Conservation (phyloP, 2,888 invertebrate species). For the Caenorhabditis sp. region DNA sequence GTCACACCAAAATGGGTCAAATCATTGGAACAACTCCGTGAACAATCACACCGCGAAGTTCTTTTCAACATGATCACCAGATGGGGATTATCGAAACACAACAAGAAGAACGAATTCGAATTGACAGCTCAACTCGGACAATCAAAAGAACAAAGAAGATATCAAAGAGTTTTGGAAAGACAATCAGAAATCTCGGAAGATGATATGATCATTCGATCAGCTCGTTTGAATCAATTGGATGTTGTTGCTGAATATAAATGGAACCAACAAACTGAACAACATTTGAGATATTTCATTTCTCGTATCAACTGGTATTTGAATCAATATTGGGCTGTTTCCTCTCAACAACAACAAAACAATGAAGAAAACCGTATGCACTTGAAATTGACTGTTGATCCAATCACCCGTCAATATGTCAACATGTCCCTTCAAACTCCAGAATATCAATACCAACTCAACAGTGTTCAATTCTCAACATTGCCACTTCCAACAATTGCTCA, state of each 20-base stretch:
- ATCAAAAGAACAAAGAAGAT: conserved; percentile 33
- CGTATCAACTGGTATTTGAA: conserved; percentile 38
- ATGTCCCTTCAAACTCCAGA: conserved; percentile 57
- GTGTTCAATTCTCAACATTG: conserved; percentile 28
- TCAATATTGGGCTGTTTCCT: conserved; percentile 52
- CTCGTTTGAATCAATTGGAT: conserved; percentile 52
- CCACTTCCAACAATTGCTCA: conserved; percentile 27
- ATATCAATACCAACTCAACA: conserved; percentile 31
- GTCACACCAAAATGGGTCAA: conserved; percentile 49
- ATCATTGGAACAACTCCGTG: conserved; percentile 34
- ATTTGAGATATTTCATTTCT: conserved; percentile 40
- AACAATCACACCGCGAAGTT: conserved; percentile 47
- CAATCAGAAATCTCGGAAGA: conserved; percentile 26
- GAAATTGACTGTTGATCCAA: conserved; percentile 58
- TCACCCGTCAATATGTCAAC: conserved; percentile 55
- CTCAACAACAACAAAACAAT: conserved; percentile 21
- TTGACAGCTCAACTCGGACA: conserved; percentile 39
- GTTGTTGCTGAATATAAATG: conserved; percentile 48
- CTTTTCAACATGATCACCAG: conserved; percentile 26
- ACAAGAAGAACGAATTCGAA: conserved; percentile 40
- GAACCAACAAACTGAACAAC: conserved; percentile 27
- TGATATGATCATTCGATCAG: conserved; percentile 50
- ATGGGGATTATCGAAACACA: conserved; percentile 31
- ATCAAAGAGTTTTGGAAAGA: conserved; percentile 25
- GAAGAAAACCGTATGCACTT: conserved; percentile 29